These are phyloP conservation scores for Pygoscelis adeliae DNA, from an alignment of 2,113 vertebrate species.

Conservation along the genomic window DNA sequence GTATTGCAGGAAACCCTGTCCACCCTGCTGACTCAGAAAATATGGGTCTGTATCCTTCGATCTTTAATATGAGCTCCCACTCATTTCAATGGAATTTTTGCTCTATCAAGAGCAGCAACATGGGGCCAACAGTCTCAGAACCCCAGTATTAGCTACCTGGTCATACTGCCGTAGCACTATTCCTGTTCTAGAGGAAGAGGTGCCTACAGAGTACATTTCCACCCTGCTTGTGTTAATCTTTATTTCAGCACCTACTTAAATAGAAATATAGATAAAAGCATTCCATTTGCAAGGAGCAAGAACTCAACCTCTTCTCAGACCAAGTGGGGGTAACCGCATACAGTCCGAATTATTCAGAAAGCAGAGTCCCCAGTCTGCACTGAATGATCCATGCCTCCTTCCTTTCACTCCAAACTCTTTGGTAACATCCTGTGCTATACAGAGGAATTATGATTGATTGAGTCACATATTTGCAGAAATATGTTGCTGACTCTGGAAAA, in stretches of 20 bases:
- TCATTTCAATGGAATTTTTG: neutral
- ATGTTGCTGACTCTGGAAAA: neutral
- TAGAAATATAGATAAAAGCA: conserved; percentile 17
- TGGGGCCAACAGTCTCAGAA: neutral
- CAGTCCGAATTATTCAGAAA: neutral
- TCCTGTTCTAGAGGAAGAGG: neutral
- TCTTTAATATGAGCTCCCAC: neutral
- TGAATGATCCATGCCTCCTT: neutral
- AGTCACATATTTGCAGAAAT: neutral
- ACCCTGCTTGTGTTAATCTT: conserved; percentile 21
- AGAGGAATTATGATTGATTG: neutral
- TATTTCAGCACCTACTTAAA: conserved; percentile 51
- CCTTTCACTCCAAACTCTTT: neutral
- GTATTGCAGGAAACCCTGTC: neutral
- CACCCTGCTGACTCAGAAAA: neutral
- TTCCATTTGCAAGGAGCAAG: neutral
- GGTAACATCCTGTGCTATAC: neutral
- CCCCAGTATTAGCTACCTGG: neutral
- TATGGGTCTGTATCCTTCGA: rapidly evolving
- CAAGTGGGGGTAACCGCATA: neutral
- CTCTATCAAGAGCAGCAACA: neutral
- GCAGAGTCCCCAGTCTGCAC: neutral
- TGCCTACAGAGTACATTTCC: neutral
- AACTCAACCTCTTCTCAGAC: neutral
- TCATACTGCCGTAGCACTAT: neutral